Evolutionary conservation across 2,888 invertebrate genomes (phyloP).

Genomic region (Parthenolecanium corni): DNA sequence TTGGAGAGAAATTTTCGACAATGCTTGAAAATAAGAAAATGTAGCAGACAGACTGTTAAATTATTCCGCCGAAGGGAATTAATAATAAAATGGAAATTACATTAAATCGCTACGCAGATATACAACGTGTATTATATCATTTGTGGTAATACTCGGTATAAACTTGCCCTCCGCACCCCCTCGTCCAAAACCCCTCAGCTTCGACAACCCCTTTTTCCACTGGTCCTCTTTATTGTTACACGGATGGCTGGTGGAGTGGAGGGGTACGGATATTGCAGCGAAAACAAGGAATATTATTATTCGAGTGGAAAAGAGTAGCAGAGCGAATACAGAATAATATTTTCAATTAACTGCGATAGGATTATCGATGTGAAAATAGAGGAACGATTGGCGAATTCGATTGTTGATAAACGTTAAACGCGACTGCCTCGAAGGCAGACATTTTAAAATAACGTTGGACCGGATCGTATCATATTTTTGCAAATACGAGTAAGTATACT

Average conservation of each 20-base stretch:
- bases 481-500: no score
- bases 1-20: no score
- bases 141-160: no score
- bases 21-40: not conserved
- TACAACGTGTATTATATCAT: no score
- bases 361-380: slow-evolving; percentile 21
- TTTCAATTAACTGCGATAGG: slow-evolving; percentile 26
- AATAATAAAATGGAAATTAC: slow-evolving; percentile 27
- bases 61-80: slow-evolving; percentile 22
- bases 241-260: not conserved
- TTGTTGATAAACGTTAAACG: slow-evolving; percentile 15
- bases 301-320: slow-evolving; percentile 26
- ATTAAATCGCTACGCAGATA: slow-evolving; percentile 20
- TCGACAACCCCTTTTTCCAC: no score
- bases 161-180: no score
- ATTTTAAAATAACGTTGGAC: no score
- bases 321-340: slow-evolving; percentile 27
- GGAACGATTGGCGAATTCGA: slow-evolving; percentile 11
- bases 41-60: slow-evolving; percentile 19
- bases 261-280: slow-evolving; percentile 21
- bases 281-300: slow-evolving; percentile 27
- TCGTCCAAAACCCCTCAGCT: no score
- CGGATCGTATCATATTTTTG: no score
- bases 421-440: not conserved
- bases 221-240: no score